Evolutionary conservation across 2,797 vertebrate genomes (phyloP), one percentile per base, ranked within the genome.

Genomic region (Premnoplex brunnescens): DNA sequence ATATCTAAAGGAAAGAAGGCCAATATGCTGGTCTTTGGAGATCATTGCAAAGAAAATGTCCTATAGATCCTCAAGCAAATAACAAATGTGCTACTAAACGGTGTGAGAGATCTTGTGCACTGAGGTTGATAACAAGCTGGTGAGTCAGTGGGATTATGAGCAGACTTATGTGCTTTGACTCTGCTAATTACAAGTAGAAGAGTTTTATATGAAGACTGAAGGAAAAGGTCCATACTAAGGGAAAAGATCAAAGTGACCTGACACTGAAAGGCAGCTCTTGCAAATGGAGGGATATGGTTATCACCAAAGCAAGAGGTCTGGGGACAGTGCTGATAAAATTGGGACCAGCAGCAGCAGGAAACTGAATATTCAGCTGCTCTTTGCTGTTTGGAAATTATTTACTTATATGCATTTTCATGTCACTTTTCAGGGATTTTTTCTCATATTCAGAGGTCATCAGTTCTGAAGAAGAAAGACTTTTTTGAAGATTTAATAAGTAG

Each of bases 341-440:
- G 72, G 32, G 23, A 78, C 14, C 7, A 46, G 22, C 64, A 88
- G 44, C 39, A 86, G 39, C 24, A 18, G 85, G 59, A 84, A 91
- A 62, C 26, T 59, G 22, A 88, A 7, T 71, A 83, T 67, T 85
- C 26, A 82, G 34, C 30, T 91, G 56, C 30, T 62, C 43, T 67
- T 59, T 62, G 54, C 82, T 91, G 43, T 75, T 95, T 89, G 48
- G 41, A 49, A 95, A 68, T 49, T 41, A 24, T 74, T 52, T 78
- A 94, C 77, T 94, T 91, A 93, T 51, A 74, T 89, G 26, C 48
- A 64, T 93, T 87, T 89, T 88, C 43, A 73, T 89, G 54, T 95
- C 58, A 63, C 30, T 95, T 97, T 89, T 71, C 95, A 99, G 99
- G 98, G 92, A 94, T 89, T 39, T 98, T 98, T 93, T 97, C 98